Percentiles rank a stretch among this genome's conserved stretches.
phyloP scores from a whole-genome alignment of 2,797 vertebrate genomes.

The Eptatretus atami region DNA sequence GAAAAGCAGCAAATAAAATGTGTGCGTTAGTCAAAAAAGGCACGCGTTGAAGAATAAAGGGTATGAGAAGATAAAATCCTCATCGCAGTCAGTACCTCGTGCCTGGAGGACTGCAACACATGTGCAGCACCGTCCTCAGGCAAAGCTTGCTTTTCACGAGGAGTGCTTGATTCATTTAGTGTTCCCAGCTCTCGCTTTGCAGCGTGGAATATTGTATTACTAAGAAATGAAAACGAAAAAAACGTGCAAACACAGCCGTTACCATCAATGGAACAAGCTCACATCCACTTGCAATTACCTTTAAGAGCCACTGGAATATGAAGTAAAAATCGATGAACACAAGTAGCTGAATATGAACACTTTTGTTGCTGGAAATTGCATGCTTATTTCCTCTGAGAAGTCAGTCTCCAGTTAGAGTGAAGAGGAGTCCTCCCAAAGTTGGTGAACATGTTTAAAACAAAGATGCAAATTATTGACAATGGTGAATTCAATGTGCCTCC shows the following conservation, averaged over 20 bases:
- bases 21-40: too few species aligned
- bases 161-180: slow-evolving; percentile 55
- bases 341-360: too few species aligned
- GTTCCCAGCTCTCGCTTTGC: slow-evolving; percentile 57
- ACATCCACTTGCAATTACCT: too few species aligned
- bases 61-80: background rate
- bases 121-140: slow-evolving; percentile 36
- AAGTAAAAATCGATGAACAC: too few species aligned
- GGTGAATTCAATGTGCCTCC: too few species aligned
- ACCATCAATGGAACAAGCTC: background rate
- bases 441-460: too few species aligned
- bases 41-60: background rate
- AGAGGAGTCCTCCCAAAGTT: too few species aligned
- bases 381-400: too few species aligned
- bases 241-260: background rate
- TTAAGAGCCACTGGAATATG: too few species aligned
- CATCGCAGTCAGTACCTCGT: slow-evolving; percentile 23
- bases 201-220: slow-evolving; percentile 57
- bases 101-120: slow-evolving; percentile 42
- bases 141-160: slow-evolving; percentile 70
- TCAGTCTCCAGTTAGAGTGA: too few species aligned
- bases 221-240: slow-evolving; percentile 12
- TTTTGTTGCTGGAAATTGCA: too few species aligned
- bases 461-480: too few species aligned
- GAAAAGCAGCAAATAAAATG: slow-evolving; percentile 6